Evolutionary conservation across 2,888 invertebrate genomes (phyloP).

Genomic region (Choristoneura rosaceana): DNA sequence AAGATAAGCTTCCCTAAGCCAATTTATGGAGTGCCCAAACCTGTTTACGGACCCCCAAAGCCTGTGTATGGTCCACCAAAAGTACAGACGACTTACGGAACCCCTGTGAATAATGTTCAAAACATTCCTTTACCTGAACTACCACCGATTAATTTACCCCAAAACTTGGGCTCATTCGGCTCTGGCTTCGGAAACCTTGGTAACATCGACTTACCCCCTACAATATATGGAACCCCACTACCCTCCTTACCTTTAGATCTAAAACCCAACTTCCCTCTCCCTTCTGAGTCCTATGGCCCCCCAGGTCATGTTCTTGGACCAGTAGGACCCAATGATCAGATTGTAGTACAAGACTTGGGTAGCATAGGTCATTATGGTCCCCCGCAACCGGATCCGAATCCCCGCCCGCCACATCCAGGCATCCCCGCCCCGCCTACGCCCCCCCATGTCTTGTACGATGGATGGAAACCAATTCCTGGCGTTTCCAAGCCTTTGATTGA

Average conservation of each 20-base stretch:
- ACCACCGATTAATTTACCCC: constrained; percentile 50
- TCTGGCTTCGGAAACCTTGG: constrained; percentile 40
- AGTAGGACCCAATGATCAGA: constrained; percentile 70
- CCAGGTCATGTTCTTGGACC: constrained; percentile 75
- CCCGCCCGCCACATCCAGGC: constrained; percentile 88
- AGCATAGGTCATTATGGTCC: constrained; percentile 83
- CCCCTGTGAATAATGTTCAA: constrained; percentile 55
- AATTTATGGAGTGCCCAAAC: constrained; percentile 61
- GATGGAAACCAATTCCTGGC: constrained; percentile 94
- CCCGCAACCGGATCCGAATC: constrained; percentile 85
- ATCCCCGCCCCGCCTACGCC: constrained; percentile 91
- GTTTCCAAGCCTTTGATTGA: constrained; percentile 73
- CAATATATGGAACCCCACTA: constrained; percentile 75
- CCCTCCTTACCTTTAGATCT: constrained; percentile 64
- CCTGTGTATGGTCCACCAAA: constrained; percentile 71
- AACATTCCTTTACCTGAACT: constrained; percentile 54
- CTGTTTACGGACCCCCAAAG: constrained; percentile 78
- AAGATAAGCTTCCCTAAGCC: constrained; percentile 64
- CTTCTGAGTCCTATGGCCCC: constrained; percentile 77
- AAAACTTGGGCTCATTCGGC: constrained; percentile 35
- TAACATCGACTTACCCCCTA: constrained; percentile 69
- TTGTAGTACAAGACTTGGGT: constrained; percentile 69
- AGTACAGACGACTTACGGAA: constrained; percentile 55
- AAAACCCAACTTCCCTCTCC: constrained; percentile 78
- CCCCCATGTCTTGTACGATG: constrained; percentile 91